Conservation (phyloP, 2,888 invertebrate species). For the Biston stratarius region DNA sequence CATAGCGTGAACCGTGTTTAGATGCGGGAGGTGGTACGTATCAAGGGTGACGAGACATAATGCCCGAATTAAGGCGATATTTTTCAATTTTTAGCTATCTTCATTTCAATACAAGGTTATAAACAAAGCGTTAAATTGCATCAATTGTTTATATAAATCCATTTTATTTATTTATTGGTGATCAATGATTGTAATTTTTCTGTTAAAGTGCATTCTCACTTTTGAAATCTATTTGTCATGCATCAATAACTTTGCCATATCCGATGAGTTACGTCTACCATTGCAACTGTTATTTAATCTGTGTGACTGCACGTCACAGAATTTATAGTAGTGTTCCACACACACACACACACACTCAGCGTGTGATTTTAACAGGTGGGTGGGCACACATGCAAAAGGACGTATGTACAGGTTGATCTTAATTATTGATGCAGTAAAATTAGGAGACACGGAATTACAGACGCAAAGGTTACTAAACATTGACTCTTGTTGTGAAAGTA, state of each 20-base stretch:
- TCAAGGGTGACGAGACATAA: not conserved
- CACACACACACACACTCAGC: conserved; percentile 29
- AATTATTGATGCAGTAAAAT: not conserved
- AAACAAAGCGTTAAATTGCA: no score
- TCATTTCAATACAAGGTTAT: no score
- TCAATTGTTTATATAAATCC: no score
- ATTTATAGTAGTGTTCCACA: conserved; percentile 4
- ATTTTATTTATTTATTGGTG: no score
- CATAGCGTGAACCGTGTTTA: conserved; percentile 59
- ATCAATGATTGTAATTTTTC: no score
- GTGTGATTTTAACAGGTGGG: conserved; percentile 58
- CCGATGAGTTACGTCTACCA: conserved; percentile 42
- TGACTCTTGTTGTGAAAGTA: no score
- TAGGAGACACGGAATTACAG: no score
- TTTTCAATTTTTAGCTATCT: no score
- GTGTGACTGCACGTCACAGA: conserved; percentile 23
- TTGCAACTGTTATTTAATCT: not conserved
- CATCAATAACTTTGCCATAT: conserved; percentile 50
- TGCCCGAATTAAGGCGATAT: conserved; percentile 23
- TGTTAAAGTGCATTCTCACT: no score
- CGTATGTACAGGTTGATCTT: conserved; percentile 49
- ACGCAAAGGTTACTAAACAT: no score
- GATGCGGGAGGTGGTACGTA: conserved; percentile 43
- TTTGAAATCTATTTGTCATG: conserved; percentile 43
- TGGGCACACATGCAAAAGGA: conserved; percentile 54